A percentile compares a stretch with the other conserved stretches of the same genome.
phyloP scores from a whole-genome alignment of 2,888 invertebrate species.

The Chymomyza caudatula region DNA sequence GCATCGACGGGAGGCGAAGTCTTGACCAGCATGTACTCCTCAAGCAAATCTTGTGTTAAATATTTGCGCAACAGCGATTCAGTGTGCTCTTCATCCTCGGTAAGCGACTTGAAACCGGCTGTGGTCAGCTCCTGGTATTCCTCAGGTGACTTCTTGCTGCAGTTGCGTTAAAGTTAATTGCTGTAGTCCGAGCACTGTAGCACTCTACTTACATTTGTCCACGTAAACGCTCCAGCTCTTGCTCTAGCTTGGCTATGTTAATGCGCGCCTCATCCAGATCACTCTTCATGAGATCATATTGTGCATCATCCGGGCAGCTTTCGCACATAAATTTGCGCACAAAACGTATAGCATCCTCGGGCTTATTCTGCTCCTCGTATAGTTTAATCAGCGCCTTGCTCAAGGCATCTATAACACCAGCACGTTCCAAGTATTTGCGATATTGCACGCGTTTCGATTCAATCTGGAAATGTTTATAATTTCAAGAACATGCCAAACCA shows the following conservation, averaged over 20 bases:
- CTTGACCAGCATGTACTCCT: slow-evolving; percentile 79
- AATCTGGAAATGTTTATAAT: slow-evolving; percentile 51
- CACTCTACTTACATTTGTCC: slow-evolving; percentile 71
- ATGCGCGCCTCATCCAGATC: slow-evolving; percentile 73
- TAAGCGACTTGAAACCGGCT: slow-evolving; percentile 79
- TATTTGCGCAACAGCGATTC: slow-evolving; percentile 82
- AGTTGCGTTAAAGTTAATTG: background rate
- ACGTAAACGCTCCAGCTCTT: slow-evolving; percentile 73
- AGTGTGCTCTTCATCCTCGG: slow-evolving; percentile 79
- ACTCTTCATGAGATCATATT: slow-evolving; percentile 73
- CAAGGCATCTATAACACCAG: slow-evolving; percentile 77
- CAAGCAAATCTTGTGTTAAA: slow-evolving; percentile 80
- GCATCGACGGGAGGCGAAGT: slow-evolving; percentile 80
- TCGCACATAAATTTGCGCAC: slow-evolving; percentile 77
- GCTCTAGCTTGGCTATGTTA: slow-evolving; percentile 71
- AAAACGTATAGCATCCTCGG: slow-evolving; percentile 77
- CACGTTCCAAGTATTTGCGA: slow-evolving; percentile 77
- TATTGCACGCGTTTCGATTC: slow-evolving; percentile 78
- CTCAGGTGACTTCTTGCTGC: slow-evolving; percentile 75
- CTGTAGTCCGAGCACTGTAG: no score
- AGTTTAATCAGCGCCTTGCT: slow-evolving; percentile 77
- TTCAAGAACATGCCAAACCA: no score
- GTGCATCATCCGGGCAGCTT: slow-evolving; percentile 75
- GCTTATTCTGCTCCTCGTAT: slow-evolving; percentile 77
- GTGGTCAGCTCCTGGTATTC: slow-evolving; percentile 79